These are phyloP conservation scores for Stegostoma tigrinum DNA, from an alignment of 2,113 vertebrate species.

Conservation along the genomic window DNA sequence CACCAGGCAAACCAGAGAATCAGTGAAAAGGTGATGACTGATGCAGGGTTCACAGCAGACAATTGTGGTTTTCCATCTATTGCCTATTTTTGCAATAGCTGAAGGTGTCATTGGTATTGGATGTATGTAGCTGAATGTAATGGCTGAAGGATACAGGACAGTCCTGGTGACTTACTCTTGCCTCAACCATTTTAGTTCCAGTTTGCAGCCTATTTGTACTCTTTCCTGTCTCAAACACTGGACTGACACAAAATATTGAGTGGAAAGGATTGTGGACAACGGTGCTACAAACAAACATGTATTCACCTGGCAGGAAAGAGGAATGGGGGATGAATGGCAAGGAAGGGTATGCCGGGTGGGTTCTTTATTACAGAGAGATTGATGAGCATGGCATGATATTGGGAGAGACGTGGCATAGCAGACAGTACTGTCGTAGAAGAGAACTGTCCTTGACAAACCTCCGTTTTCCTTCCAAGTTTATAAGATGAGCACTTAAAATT, in stretches of 20 bases:
- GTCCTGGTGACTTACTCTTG: not conserved
- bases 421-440: not conserved
- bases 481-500: not conserved
- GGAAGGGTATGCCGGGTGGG: not conserved
- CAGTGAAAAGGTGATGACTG: not conserved
- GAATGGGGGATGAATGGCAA: not conserved
- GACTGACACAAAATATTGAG: not conserved
- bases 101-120: not conserved
- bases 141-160: not conserved
- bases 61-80: not conserved
- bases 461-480: not conserved
- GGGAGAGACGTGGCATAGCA: not conserved
- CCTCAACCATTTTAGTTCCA: not conserved
- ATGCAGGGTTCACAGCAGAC: not conserved
- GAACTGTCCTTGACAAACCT: not conserved
- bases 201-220: not conserved
- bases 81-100: not conserved
- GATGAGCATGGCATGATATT: not conserved
- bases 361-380: not conserved
- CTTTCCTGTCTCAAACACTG: not conserved
- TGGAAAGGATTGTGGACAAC: not conserved
- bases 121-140: not conserved
- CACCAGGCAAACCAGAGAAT: not conserved
- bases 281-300: not conserved
- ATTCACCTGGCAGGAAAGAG: not conserved